Evolutionary conservation across 2,113 vertebrate species (phyloP).

Genomic region (Labrus mixtus): DNA sequence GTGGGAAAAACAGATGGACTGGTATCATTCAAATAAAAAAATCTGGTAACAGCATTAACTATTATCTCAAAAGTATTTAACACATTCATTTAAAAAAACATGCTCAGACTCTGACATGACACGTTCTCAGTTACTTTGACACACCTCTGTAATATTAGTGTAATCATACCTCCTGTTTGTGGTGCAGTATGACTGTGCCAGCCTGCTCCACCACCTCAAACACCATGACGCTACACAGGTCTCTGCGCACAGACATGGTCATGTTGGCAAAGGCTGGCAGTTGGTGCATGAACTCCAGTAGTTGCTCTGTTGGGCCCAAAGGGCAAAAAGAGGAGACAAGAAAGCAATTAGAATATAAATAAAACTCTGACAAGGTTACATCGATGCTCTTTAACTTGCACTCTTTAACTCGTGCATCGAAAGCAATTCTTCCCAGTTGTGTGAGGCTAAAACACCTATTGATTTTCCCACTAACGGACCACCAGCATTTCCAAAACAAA

Average conservation of each 20-base stretch:
- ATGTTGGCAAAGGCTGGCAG: conserved; percentile 98
- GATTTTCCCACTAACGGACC: conserved; percentile 1
- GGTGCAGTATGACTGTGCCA: conserved; percentile 90
- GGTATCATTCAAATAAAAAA: no score
- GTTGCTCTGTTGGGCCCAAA: conserved; percentile 86
- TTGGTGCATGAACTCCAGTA: conserved; percentile 97
- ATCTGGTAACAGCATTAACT: no score
- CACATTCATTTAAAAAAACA: no score
- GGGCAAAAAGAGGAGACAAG: background rate
- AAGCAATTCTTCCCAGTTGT: conserved; percentile 12
- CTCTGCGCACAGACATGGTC: conserved; percentile 97
- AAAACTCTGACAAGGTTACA: background rate
- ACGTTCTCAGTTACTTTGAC: background rate
- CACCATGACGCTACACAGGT: conserved; percentile 96
- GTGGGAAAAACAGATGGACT: no score
- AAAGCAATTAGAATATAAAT: background rate
- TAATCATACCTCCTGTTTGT: conserved; percentile 91
- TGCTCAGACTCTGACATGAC: background rate
- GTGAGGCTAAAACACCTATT: conserved; percentile 2
- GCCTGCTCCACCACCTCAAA: conserved; percentile 97
- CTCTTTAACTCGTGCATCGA: background rate
- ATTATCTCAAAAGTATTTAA: no score
- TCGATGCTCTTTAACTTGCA: background rate
- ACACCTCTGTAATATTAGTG: background rate
- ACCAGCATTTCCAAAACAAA: conserved; percentile 3